These are phyloP conservation scores for Drosophila austrosaltans DNA, from an alignment of 2,888 invertebrate genomes.

Conservation along the genomic window DNA sequence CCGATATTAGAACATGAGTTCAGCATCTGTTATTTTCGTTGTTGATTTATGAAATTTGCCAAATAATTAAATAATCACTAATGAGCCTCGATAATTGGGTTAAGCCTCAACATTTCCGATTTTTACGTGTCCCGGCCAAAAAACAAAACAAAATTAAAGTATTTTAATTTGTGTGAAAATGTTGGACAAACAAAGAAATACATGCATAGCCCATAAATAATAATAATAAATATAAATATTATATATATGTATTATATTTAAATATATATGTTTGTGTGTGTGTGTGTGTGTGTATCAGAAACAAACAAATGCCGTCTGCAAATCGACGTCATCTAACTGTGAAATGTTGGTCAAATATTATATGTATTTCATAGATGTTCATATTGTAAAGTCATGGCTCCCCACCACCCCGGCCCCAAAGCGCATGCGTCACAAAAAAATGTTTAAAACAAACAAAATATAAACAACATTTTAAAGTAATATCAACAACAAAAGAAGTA, in stretches of 20 bases:
- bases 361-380: slow-evolving; percentile 43
- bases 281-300: background rate
- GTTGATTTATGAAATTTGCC: slow-evolving; percentile 53
- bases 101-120: slow-evolving; percentile 54
- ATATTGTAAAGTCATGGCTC: slow-evolving; percentile 61
- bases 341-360: slow-evolving; percentile 67
- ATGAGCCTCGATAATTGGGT: slow-evolving; percentile 79
- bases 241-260: slow-evolving; percentile 51
- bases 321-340: slow-evolving; percentile 57
- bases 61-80: slow-evolving; percentile 78
- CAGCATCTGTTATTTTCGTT: slow-evolving; percentile 24
- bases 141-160: slow-evolving; percentile 52
- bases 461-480: slow-evolving; percentile 67
- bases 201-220: slow-evolving; percentile 71
- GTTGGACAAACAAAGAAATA: slow-evolving; percentile 71
- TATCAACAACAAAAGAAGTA: slow-evolving; percentile 56
- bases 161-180: slow-evolving; percentile 80
- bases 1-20: slow-evolving; percentile 59
- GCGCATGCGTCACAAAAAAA: slow-evolving; percentile 69
- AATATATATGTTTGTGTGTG: slow-evolving; percentile 27
- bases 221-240: slow-evolving; percentile 75
- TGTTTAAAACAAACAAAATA: slow-evolving; percentile 66
- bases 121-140: slow-evolving; percentile 55
- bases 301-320: slow-evolving; percentile 19
- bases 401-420: slow-evolving; percentile 23